These are phyloP conservation scores for Hydrotaea cyrtoneurina DNA, from an alignment of 2,888 invertebrate species.

Conservation along the genomic window DNA sequence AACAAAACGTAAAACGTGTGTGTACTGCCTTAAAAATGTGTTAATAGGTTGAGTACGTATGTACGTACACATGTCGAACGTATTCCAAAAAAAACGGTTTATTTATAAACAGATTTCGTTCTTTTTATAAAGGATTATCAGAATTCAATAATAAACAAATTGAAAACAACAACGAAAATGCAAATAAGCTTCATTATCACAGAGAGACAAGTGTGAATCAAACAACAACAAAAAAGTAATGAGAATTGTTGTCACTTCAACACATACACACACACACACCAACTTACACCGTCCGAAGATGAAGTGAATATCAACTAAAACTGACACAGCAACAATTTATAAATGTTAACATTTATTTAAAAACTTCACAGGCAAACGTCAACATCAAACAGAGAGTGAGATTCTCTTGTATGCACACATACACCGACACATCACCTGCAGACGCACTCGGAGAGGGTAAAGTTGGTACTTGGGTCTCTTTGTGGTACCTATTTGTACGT, in stretches of 20 bases:
- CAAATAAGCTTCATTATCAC: slow-evolving; percentile 12
- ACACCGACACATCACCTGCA: background rate
- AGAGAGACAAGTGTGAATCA: slow-evolving; percentile 5
- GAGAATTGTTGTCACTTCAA: slow-evolving; percentile 17
- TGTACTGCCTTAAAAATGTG: slow-evolving; percentile 8
- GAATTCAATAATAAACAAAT: background rate
- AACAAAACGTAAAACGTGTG: background rate
- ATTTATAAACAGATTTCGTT: slow-evolving; percentile 15
- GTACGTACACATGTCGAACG: background rate
- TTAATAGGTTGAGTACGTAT: slow-evolving; percentile 19
- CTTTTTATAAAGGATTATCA: slow-evolving; percentile 16
- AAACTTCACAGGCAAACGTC: slow-evolving; percentile 62
- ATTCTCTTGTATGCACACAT: background rate
- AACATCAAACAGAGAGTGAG: slow-evolving; percentile 23
- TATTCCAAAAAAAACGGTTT: background rate
- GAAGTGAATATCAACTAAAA: slow-evolving; percentile 6
- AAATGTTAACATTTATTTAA: slow-evolving; percentile 48
- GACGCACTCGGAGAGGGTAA: too few species aligned
- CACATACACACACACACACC: slow-evolving; percentile 12
- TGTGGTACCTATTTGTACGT: too few species aligned
- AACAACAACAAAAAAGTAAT: slow-evolving; percentile 3
- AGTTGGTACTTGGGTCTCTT: too few species aligned
- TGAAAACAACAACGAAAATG: background rate
- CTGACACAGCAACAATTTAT: slow-evolving; percentile 4
- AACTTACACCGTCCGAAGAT: background rate